Evolutionary conservation across 1,140 invertebrate genomes (phyloP).

Genomic region (Arctopsyche grandis): DNA sequence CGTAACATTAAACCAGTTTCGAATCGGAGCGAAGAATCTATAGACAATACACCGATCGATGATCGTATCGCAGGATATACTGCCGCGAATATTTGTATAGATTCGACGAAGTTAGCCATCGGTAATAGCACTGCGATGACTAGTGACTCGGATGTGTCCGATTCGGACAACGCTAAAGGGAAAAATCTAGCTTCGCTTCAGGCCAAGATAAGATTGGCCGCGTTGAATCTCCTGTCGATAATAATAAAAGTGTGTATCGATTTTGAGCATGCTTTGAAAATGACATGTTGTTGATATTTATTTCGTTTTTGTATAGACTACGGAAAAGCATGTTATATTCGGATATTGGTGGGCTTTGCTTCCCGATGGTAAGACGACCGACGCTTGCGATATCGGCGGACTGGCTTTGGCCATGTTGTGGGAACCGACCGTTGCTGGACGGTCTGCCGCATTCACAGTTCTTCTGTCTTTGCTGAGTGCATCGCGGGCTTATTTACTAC

Average conservation of each 20-base stretch:
- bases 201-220: constrained; percentile 62
- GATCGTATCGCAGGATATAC: constrained; percentile 54
- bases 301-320: constrained; percentile 57
- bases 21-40: constrained; percentile 61
- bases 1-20: constrained; percentile 61
- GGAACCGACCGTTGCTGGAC: constrained; percentile 60
- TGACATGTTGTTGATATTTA: neutral
- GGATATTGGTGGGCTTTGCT: constrained; percentile 65
- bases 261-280: neutral
- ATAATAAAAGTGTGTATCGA: constrained; percentile 60
- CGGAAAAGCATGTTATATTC: constrained; percentile 63
- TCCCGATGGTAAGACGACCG: constrained; percentile 52
- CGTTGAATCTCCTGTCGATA: constrained; percentile 62
- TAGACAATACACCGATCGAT: constrained; percentile 57
- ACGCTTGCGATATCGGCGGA: constrained; percentile 59
- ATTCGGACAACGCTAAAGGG: constrained; percentile 61
- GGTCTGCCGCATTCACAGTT: constrained; percentile 60
- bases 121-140: constrained; percentile 57
- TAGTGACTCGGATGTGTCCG: constrained; percentile 65
- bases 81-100: constrained; percentile 58
- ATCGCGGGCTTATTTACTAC: constrained; percentile 61
- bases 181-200: constrained; percentile 61
- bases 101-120: constrained; percentile 56
- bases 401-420: constrained; percentile 60
- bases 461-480: constrained; percentile 61